These are phyloP conservation scores for Globodera ellingtonae DNA, from an alignment of 1,140 invertebrate genomes.

Conservation along the genomic window DNA sequence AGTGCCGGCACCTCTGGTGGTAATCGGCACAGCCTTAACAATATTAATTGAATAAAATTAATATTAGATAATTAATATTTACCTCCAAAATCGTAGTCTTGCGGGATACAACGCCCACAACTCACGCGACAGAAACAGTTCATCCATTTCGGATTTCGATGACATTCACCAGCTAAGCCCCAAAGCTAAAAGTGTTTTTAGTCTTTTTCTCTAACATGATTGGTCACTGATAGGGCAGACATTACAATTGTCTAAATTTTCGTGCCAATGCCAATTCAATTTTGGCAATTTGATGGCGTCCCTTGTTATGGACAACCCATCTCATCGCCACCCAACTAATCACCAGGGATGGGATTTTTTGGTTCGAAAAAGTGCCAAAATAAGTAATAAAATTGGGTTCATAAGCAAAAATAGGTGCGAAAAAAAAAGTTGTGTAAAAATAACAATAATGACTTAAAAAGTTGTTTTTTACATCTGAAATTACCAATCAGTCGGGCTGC, in stretches of 20 bases:
- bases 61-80: background rate
- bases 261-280: too few species aligned
- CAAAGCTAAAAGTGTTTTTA: slow-evolving; percentile 36
- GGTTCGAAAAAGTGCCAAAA: too few species aligned
- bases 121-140: slow-evolving; percentile 49
- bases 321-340: too few species aligned
- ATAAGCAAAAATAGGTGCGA: too few species aligned
- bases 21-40: slow-evolving; percentile 45
- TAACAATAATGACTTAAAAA: too few species aligned
- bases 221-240: background rate
- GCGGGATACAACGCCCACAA: slow-evolving; percentile 52
- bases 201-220: background rate
- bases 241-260: too few species aligned
- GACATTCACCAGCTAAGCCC: slow-evolving; percentile 48
- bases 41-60: background rate
- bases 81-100: slow-evolving; percentile 50
- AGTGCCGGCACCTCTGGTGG: slow-evolving; percentile 32
- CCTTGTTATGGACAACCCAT: background rate
- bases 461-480: too few species aligned
- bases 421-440: too few species aligned
- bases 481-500: too few species aligned
- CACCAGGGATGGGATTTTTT: too few species aligned
- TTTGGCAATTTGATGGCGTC: background rate
- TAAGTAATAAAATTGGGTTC: too few species aligned
- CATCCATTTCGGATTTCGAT: slow-evolving; percentile 48